Evolutionary conservation across 2,113 vertebrate genomes (phyloP).

Genomic region (Bombycilla garrulus): DNA sequence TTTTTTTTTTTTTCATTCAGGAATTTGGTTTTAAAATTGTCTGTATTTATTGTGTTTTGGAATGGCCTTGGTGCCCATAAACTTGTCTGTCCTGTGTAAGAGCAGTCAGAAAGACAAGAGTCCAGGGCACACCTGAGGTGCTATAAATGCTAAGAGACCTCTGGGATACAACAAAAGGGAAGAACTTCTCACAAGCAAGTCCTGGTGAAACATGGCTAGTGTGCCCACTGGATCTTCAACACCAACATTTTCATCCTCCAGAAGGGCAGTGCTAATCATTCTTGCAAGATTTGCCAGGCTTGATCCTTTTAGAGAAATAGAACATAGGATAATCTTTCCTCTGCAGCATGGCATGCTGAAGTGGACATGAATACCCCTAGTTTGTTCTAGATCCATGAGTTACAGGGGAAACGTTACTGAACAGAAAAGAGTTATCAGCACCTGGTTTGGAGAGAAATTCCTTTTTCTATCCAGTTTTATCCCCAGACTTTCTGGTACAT

Average conservation of each 20-base stretch:
- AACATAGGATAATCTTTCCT: background rate
- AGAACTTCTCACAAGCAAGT: background rate
- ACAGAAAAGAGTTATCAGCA: background rate
- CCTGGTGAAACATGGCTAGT: background rate
- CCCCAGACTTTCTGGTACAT: background rate
- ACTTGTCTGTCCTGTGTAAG: background rate
- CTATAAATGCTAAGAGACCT: background rate
- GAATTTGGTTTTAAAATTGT: background rate
- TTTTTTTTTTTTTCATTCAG: background rate
- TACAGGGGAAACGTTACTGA: background rate
- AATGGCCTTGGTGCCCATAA: background rate
- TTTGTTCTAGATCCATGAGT: background rate
- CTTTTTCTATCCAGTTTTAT: background rate
- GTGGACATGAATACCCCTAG: background rate
- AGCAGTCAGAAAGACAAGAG: background rate
- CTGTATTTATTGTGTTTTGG: background rate
- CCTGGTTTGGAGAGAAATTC: background rate
- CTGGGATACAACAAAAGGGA: background rate
- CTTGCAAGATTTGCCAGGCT: background rate
- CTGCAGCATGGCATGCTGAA: background rate
- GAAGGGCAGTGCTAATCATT: background rate
- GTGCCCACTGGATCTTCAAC: background rate
- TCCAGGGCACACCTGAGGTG: background rate
- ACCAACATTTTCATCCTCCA: background rate
- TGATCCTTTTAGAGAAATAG: background rate